Evolutionary conservation across 2,797 vertebrate species (phyloP).

Genomic region (Pogoniulus pusillus): DNA sequence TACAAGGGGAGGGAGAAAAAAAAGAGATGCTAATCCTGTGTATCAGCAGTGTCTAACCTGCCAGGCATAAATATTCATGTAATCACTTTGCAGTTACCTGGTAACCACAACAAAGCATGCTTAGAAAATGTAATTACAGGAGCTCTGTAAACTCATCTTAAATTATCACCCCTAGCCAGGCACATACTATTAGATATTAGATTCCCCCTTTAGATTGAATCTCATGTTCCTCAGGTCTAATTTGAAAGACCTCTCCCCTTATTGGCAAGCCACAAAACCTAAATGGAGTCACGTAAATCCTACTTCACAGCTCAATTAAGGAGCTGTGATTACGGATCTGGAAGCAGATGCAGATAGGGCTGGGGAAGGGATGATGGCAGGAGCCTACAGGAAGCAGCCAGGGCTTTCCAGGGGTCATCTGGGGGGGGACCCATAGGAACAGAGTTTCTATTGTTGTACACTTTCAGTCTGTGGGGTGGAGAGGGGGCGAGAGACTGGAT

Average conservation of each 20-base stretch:
- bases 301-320: slow-evolving; percentile 12
- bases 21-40: background rate
- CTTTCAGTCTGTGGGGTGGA: background rate
- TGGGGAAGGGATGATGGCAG: background rate
- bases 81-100: slow-evolving; percentile 14
- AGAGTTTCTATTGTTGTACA: slow-evolving; percentile 26
- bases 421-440: slow-evolving; percentile 16
- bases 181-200: background rate
- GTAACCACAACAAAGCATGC: slow-evolving; percentile 44
- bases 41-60: slow-evolving; percentile 9
- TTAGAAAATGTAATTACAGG: slow-evolving; percentile 27
- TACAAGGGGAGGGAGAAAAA: background rate
- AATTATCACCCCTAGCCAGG: slow-evolving; percentile 48
- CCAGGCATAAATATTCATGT: slow-evolving; percentile 2
- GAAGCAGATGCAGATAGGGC: slow-evolving; percentile 20
- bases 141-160: slow-evolving; percentile 16
- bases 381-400: slow-evolving; percentile 15
- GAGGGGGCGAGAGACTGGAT: background rate
- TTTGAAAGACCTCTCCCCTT: slow-evolving; percentile 9
- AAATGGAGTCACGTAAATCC: background rate
- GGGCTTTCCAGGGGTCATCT: slow-evolving; percentile 37
- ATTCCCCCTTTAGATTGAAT: background rate
- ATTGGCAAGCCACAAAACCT: slow-evolving; percentile 1
- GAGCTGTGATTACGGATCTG: background rate
- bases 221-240: background rate